Evolutionary conservation across 2,888 invertebrate genomes (phyloP).

Genomic region (Lymantria dispar): DNA sequence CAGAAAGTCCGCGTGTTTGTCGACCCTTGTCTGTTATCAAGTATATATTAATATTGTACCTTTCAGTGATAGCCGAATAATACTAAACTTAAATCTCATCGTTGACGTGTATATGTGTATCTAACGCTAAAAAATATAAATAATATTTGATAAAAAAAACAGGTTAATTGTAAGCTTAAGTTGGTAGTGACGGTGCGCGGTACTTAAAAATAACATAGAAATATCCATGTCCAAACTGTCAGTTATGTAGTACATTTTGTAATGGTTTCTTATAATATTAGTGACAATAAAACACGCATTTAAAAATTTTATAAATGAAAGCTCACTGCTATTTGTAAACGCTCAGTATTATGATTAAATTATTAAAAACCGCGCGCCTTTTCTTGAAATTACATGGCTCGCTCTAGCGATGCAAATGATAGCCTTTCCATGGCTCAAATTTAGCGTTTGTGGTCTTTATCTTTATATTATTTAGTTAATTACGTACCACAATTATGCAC

Average conservation of each 20-base stretch:
- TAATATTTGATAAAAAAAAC: conserved; percentile 52
- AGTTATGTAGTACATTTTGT: conserved; percentile 4
- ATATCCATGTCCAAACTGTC: conserved; percentile 10
- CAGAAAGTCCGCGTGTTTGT: conserved; percentile 49
- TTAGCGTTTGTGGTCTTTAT: too few species aligned
- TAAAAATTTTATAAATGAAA: conserved; percentile 3
- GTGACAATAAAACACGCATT: neutral
- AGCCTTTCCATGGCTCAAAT: too few species aligned
- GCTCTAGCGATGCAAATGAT: neutral
- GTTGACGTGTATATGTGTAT: conserved; percentile 74
- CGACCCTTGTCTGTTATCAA: conserved; percentile 67
- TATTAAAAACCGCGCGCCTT: conserved; percentile 52
- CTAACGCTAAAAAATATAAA: conserved; percentile 52
- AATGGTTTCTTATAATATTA: neutral
- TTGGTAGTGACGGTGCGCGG: conserved; percentile 71
- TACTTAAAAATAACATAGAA: conserved; percentile 5
- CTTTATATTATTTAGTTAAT: too few species aligned
- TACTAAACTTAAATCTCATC: conserved; percentile 44
- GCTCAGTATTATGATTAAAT: conserved; percentile 40
- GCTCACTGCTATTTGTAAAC: conserved; percentile 24
- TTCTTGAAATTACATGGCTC: conserved; percentile 6
- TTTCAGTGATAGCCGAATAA: conserved; percentile 65
- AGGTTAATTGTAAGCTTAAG: conserved; percentile 52
- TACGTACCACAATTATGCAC: too few species aligned
- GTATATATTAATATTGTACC: conserved; percentile 61